phyloP scores from a whole-genome alignment of 23 tunicate species.

The Oikopleura dioica region DNA sequence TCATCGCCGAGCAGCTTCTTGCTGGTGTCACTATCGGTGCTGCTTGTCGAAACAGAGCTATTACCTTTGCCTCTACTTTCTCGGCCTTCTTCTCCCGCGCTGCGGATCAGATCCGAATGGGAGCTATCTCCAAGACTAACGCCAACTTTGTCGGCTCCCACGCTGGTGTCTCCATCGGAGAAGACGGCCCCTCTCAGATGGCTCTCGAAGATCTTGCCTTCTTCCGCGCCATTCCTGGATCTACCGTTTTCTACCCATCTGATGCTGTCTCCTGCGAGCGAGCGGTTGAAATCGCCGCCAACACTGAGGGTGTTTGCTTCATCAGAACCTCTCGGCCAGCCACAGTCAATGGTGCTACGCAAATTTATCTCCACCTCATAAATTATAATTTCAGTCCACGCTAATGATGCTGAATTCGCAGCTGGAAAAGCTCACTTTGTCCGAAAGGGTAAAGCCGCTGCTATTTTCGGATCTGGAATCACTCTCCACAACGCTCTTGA shows the following conservation, averaged over 20 bases:
- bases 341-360: conserved; percentile 19
- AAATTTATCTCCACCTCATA: too few relatives aligned
- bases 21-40: conserved; percentile 70
- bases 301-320: conserved; percentile 69
- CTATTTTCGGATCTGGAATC: conserved; percentile 67
- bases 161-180: conserved; percentile 87
- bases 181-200: conserved; percentile 94
- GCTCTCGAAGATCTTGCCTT: conserved; percentile 83
- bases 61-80: conserved; percentile 58
- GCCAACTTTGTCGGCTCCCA: conserved; percentile 85
- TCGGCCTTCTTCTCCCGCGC: conserved; percentile 79
- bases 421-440: conserved; percentile 29
- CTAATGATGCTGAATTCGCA: conserved; percentile 25
- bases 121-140: conserved; percentile 83
- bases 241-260: conserved; percentile 78
- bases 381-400: conserved; percentile 18
- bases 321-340: conserved; percentile 63
- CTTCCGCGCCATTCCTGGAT: conserved; percentile 53
- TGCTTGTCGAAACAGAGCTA: conserved; percentile 42
- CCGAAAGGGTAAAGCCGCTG: conserved; percentile 30
- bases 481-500: conserved; percentile 58
- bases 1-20: conserved; percentile 93
- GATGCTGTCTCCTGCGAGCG: conserved; percentile 58
- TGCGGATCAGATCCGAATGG: conserved; percentile 89
- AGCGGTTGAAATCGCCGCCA: conserved; percentile 82